Evolutionary conservation across 1,140 invertebrate genomes (phyloP).

Genomic region (Hesperophylax magnus): DNA sequence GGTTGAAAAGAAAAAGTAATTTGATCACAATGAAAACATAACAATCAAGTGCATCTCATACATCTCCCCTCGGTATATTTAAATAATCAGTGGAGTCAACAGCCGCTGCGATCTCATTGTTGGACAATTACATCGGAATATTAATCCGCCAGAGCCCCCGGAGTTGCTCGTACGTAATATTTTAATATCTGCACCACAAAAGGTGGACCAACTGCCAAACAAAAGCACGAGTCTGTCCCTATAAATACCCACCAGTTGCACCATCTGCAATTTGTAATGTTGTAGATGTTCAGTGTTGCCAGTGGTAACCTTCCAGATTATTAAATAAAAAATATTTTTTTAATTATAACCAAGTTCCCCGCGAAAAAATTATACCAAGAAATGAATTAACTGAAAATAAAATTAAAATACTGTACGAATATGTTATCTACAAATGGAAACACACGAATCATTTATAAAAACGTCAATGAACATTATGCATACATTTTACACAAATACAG

Average conservation of each 20-base stretch:
- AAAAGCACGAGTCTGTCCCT: background rate
- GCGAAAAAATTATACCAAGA: too few relatives aligned
- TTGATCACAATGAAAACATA: slow-evolving; percentile 1
- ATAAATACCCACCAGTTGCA: background rate
- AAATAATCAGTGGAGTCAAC: slow-evolving; percentile 19
- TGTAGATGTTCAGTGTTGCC: too few relatives aligned
- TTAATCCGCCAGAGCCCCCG: slow-evolving; percentile 25
- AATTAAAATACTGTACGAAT: too few relatives aligned
- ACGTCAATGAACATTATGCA: too few relatives aligned
- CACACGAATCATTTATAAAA: too few relatives aligned
- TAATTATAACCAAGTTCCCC: too few relatives aligned
- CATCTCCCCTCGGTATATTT: background rate
- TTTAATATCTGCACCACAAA: slow-evolving; percentile 37
- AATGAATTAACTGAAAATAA: too few relatives aligned
- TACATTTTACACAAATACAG: too few relatives aligned
- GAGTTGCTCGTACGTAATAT: slow-evolving; percentile 15
- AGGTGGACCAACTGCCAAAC: background rate
- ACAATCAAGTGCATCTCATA: background rate
- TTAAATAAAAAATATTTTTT: too few relatives aligned
- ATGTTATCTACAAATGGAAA: too few relatives aligned
- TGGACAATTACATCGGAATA: slow-evolving; percentile 23
- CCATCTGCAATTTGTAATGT: background rate
- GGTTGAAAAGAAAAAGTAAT: too few relatives aligned
- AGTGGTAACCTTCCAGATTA: too few relatives aligned
- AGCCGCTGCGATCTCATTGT: slow-evolving; percentile 8